These are phyloP conservation scores for Penaeus chinensis DNA, from an alignment of 1,140 invertebrate genomes.

Conservation along the genomic window DNA sequence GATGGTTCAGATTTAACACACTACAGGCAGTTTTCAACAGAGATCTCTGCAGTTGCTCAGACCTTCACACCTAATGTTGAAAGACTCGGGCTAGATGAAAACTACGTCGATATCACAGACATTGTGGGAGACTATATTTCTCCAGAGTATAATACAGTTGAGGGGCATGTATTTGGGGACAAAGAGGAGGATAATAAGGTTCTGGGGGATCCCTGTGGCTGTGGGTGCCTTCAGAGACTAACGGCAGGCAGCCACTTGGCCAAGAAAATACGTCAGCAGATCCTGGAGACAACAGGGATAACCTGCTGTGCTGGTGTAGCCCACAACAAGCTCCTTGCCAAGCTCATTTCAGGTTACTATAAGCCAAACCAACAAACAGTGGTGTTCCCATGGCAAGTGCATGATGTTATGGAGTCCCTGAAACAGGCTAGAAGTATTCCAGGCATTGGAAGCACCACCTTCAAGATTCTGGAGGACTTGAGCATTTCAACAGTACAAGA, in stretches of 20 bases:
- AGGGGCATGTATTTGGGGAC: constrained; percentile 53
- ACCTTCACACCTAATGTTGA: constrained; percentile 79
- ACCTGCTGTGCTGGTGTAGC: constrained; percentile 85
- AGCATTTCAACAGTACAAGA: constrained; percentile 77
- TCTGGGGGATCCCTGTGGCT: constrained; percentile 73
- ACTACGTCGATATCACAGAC: constrained; percentile 80
- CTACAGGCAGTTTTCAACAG: constrained; percentile 78
- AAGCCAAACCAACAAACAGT: constrained; percentile 86
- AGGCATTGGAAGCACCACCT: constrained; percentile 79
- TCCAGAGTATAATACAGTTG: constrained; percentile 61
- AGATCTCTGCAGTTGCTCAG: constrained; percentile 77
- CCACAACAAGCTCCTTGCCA: constrained; percentile 86
- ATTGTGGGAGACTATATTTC: constrained; percentile 73
- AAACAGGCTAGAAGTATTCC: constrained; percentile 76
- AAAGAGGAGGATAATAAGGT: constrained; percentile 27
- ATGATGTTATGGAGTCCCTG: constrained; percentile 75
- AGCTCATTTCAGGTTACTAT: constrained; percentile 78
- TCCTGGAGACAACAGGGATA: constrained; percentile 77
- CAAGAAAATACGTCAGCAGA: constrained; percentile 76
- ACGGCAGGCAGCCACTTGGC: constrained; percentile 78
- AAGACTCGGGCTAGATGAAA: constrained; percentile 84
- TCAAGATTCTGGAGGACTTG: constrained; percentile 74
- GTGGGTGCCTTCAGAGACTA: constrained; percentile 78
- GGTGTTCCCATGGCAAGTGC: constrained; percentile 77
- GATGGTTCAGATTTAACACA: constrained; percentile 82